Base-by-base conservation (phyloP, 2,888 invertebrate species). In the Drosophila phalerata region DNA sequence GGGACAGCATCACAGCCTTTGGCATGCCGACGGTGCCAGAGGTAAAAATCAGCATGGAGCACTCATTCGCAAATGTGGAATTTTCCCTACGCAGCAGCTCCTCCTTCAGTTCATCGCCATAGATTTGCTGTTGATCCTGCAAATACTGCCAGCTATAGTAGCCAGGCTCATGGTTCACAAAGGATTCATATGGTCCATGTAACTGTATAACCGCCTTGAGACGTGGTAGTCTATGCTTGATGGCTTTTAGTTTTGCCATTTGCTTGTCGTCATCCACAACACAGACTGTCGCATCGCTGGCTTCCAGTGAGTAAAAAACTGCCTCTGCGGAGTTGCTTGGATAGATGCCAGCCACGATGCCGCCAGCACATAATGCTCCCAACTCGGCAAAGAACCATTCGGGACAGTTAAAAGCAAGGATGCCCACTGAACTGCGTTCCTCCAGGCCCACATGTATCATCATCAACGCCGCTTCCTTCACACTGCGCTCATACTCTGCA, bases 1-100 rank as follows among this genome's bases (percentile, higher is more conserved):
- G 98, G 55, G 95, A 96, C 72, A 98, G 91, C 98, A 98, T 98
- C 22, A 97, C 98, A 3, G 96, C 98, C 92, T 98, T 98, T 9
- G 98, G 97, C 79, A 95, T 94, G 13, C 97, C 97, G 60, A 97
- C 95, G 0, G 97, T 98, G 25, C 97, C 97, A 0, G 97, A 97
- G 96, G 97, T 98, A 89, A 96, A 97, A 65, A 97, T 96, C 61
- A 97, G 93, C 25, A 96, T 95, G 88, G 96, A 97, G 91, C 97
- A 97, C 92, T 97, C 96, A 88, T 97, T 97, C 32, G 95, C 94
- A 9, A 94, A 94, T 55, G 97, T 94, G 6, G 93, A 93, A 84
- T 94, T 95, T 32, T 97, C 92, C 3, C 95, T 93, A 17, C 93
- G 93, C 42, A 96, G 94, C 45, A 97, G 92, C 78, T 95, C 93